Base-by-base conservation (phyloP, 2,888 invertebrate species). In the Drosophila incognita region DNA sequence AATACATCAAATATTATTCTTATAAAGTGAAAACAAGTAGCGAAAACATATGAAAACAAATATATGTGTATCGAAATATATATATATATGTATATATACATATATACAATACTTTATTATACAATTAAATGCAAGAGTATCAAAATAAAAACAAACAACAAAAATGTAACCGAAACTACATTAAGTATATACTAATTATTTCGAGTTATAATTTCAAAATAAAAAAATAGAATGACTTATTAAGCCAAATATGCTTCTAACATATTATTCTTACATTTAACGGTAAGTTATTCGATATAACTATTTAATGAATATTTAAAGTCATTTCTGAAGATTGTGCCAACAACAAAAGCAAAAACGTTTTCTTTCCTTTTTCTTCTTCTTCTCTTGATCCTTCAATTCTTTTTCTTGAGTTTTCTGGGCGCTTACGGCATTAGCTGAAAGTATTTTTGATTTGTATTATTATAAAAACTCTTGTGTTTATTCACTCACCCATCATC, bases 181-280 rank as follows among this genome's bases (percentile, higher is more conserved):
- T 65, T 78, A 65, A 71, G 71, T 79, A 68, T 75, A 48, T 75
- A 79, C 33, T 62, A 75, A 65, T 79, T 57, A 68, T 78, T 78
- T 83, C 71, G 75, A 52, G 70, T 77, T 85, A 81, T 81, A 71
- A 81, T 78, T 86, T 82, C 69, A 82, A 85, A 85, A 85, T 82
- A 85, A 82, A 74, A 74, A 81, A 72, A 73, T 87, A 87, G 85
- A 87, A 81, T 76, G 86, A 68, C 77, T 83, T 83, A 76, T 82
- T 54, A 70, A 59, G 40, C 70, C 62, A 53, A 53, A 48, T 18
- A 35, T 52, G 48, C 8, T 60, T n/a, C 8, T 18, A 1, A 53
- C 21, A 4, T 15, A n/a, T 31, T 54, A 24, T 10, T 31, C 54
- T 33, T 38, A 18, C 10, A 27, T n/a, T 35, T 56, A 42, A 42